Percentiles rank a stretch among this genome's conserved stretches.
phyloP scores from a whole-genome alignment of 2,797 vertebrate species.

The Acipenser ruthenus region DNA sequence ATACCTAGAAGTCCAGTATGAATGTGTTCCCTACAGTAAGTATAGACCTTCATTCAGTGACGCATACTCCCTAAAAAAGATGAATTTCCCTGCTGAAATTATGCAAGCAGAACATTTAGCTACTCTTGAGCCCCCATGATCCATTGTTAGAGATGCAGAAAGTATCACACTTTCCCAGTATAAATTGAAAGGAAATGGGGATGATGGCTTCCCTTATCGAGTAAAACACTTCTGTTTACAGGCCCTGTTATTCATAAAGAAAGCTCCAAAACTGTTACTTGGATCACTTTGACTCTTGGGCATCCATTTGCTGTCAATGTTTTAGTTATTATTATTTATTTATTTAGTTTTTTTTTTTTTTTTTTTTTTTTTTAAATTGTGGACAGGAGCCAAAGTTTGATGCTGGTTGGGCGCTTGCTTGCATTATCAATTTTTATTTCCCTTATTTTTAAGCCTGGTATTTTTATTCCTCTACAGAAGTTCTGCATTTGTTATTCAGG shows the following conservation, averaged over 20 bases:
- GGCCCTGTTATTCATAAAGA: too few species aligned
- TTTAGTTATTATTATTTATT: conserved; percentile 2
- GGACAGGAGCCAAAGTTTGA: conserved; percentile 9
- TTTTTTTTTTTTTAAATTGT: not conserved
- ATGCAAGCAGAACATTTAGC: not conserved
- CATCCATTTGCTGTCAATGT: conserved; percentile 15
- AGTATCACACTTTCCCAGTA: too few species aligned
- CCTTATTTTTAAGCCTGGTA: conserved; percentile 58
- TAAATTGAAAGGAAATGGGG: too few species aligned
- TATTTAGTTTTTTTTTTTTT: not conserved
- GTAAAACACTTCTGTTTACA: too few species aligned
- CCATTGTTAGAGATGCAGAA: not conserved
- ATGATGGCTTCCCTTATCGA: too few species aligned
- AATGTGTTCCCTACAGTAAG: conserved; percentile 99
- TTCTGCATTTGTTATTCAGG: conserved; percentile 66
- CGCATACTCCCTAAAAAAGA: too few species aligned
- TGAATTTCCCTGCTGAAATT: not conserved
- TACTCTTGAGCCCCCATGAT: conserved; percentile 3
- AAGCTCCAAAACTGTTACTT: not conserved
- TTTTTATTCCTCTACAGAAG: conserved; percentile 62
- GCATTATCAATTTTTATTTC: conserved; percentile 14
- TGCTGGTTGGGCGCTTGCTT: not conserved
- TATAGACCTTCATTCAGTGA: conserved; percentile 57
- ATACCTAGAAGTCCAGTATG: conserved; percentile 99
- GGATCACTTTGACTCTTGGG: conserved; percentile 11